Base-by-base conservation (phyloP, 2,888 invertebrate species). In the Neria commutata region DNA sequence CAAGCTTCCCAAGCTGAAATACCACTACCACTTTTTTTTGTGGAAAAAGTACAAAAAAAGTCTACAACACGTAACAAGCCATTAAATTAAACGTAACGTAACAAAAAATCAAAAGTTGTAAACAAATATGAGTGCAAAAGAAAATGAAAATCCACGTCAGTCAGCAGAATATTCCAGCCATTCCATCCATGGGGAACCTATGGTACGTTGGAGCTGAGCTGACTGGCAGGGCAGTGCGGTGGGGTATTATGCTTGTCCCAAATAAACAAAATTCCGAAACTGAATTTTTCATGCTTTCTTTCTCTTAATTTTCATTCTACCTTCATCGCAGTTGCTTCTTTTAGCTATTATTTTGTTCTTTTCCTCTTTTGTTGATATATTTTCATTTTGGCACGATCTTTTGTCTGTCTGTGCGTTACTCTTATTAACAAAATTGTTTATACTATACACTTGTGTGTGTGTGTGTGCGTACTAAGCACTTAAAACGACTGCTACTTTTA, bases 81-180 rank as follows among this genome's bases (percentile, higher is more conserved):
- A 37, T 37, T n/a, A 56, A 58, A 60, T n/a, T n/a, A n/a, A n/a
- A n/a, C n/a, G n/a, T n/a, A n/a, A n/a, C n/a, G n/a, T n/a, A n/a
- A 62, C 54, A 58, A 55, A 69, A 68, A 71, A 69, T 61, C 61
- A 70, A 72, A 75, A 74, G 75, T 74, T 76, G 75, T 76, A 74
- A 74, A 76, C 75, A 76, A 74, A 74, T 76, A 72, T 72, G 70
- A 75, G 71, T 65, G 66, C 67, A 76, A 74, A 75, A 63, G 70
- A 70, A 75, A 74, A 66, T 67, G 67, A 72, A 74, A 75, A 71
- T 66, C 57, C 52, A 60, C 37, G 46, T 56, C 53, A 14, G 19
- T 8, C 42, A n/a, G n/a, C n/a, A n/a, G 8, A 37, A 14, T 37
- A 37, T 37, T 37, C 8, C 37, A 19, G 14, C 37, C 4, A 29